phyloP scores from a whole-genome alignment of 2,888 invertebrate species.

The Callosobruchus maculatus region DNA sequence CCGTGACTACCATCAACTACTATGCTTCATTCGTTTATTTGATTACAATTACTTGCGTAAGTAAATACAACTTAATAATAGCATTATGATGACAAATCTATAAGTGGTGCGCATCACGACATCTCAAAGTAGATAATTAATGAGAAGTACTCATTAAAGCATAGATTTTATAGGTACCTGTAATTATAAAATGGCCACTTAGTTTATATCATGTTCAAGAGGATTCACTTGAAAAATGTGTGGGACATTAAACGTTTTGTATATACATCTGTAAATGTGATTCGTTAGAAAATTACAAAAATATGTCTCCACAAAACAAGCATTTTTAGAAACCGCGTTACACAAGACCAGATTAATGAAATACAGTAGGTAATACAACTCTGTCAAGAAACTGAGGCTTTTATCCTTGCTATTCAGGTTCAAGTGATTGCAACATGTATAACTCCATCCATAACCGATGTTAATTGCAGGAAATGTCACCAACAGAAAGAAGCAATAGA shows the following conservation, averaged over 20 bases:
- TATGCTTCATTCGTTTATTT: background rate
- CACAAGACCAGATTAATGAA: too few relatives aligned
- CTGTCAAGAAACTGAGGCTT: too few relatives aligned
- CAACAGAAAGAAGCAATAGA: too few relatives aligned
- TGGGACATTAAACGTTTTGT: background rate
- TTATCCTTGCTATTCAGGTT: too few relatives aligned
- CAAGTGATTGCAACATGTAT: too few relatives aligned
- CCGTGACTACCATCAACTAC: background rate
- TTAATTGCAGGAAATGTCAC: too few relatives aligned
- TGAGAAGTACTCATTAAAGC: background rate
- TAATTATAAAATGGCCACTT: background rate
- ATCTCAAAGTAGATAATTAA: background rate
- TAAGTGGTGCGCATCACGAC: background rate
- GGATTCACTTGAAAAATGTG: background rate
- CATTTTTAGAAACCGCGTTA: background rate
- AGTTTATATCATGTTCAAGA: background rate
- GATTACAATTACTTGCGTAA: background rate
- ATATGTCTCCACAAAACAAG: background rate
- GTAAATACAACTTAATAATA: background rate
- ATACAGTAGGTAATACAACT: too few relatives aligned
- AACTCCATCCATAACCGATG: too few relatives aligned
- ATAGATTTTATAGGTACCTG: background rate
- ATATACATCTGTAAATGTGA: background rate
- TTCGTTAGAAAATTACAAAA: background rate
- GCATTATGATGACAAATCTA: background rate